Conservation (phyloP, 2,888 invertebrate species). For the Auanema freiburgensis region DNA sequence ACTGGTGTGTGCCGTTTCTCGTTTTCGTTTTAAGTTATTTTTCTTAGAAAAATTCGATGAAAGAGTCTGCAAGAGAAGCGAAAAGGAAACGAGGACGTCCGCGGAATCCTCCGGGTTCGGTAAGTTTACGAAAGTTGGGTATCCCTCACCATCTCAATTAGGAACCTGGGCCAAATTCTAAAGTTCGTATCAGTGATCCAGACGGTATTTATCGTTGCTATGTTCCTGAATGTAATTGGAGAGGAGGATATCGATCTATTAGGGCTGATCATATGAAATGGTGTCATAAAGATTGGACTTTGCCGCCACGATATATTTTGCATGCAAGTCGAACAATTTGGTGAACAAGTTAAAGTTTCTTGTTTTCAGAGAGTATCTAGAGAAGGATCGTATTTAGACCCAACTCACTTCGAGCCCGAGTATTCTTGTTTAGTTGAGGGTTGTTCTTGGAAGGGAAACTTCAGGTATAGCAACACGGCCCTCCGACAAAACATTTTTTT, state of each 20-base stretch:
- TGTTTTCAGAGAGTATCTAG: constrained; percentile 28
- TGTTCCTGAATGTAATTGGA: constrained; percentile 29
- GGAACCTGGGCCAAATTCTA: constrained; percentile 18
- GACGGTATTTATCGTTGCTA: constrained; percentile 46
- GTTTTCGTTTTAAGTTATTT: too few species aligned
- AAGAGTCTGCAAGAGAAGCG: too few species aligned
- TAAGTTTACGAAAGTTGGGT: not conserved
- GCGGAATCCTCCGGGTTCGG: constrained; percentile 15
- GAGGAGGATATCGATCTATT: constrained; percentile 39
- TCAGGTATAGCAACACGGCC: constrained; percentile 13
- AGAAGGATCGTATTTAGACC: constrained; percentile 25
- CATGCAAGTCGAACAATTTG: constrained; percentile 12
- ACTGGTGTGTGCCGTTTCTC: too few species aligned
- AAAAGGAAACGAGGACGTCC: constrained; percentile 13
- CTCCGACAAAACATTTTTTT: not conserved
- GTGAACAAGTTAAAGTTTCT: not conserved
- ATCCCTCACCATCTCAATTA: not conserved
- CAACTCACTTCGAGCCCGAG: constrained; percentile 22
- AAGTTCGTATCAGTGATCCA: constrained; percentile 22
- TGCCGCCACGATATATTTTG: constrained; percentile 31
- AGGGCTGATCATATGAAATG: constrained; percentile 43
- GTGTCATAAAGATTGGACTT: constrained; percentile 38
- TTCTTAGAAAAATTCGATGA: too few species aligned
- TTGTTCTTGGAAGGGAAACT: constrained; percentile 45
- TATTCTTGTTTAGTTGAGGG: constrained; percentile 34